Percentiles rank a stretch among this genome's conserved stretches.
These are phyloP conservation scores for Characodon lateralis DNA, from an alignment of 2,797 vertebrate species.

Conservation along the genomic window DNA sequence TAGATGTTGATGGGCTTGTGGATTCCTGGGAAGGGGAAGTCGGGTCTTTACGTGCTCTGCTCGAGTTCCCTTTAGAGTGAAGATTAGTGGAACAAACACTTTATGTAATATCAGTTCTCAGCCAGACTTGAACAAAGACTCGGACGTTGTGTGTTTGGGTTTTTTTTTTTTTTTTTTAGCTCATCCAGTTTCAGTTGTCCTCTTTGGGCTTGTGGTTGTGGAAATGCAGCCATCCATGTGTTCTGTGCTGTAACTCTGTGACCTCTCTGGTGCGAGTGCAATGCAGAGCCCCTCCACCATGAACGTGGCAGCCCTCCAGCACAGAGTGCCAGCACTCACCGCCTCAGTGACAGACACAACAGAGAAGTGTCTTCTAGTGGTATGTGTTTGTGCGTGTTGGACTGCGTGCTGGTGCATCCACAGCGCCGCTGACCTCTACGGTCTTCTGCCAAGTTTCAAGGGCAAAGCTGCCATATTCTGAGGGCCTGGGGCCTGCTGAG, in stretches of 20 bases:
- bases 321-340: constrained; percentile 1
- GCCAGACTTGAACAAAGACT: no score
- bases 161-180: no score
- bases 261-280: neutral
- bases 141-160: no score
- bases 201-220: neutral
- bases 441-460: constrained; percentile 44
- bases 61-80: neutral
- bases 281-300: constrained; percentile 11
- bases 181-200: neutral
- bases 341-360: constrained; percentile 23
- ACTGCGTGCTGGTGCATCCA: constrained; percentile 13
- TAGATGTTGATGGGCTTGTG: neutral
- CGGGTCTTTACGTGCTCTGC: neutral
- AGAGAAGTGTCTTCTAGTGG: constrained; percentile 9
- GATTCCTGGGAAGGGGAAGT: neutral
- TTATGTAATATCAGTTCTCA: neutral
- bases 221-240: neutral
- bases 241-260: neutral
- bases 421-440: neutral
- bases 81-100: neutral
- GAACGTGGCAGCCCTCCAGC: neutral
- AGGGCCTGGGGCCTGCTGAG: neutral
- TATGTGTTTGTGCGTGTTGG: neutral
- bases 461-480: constrained; percentile 22